A percentile compares a stretch with the other conserved stretches of the same genome.
phyloP scores from a whole-genome alignment of 1,140 invertebrate species.

The Heliconius melpomene region DNA sequence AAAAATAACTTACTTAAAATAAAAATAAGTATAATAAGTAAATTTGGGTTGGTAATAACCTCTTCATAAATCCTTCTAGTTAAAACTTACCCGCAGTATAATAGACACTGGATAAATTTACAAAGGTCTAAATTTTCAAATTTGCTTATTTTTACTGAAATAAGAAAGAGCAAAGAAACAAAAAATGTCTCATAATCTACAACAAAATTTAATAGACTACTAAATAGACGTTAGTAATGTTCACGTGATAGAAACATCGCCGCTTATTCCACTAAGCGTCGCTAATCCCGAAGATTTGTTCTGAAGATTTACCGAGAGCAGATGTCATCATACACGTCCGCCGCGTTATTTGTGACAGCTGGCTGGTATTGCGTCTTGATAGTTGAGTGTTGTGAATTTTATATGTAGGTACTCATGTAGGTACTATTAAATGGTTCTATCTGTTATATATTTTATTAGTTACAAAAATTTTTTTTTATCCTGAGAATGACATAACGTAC shows the following conservation, averaged over 20 bases:
- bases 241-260: slow-evolving; percentile 2
- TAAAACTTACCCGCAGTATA: too few species aligned
- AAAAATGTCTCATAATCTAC: neutral
- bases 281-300: slow-evolving; percentile 10
- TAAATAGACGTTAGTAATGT: slow-evolving; percentile 13
- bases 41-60: too few species aligned
- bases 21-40: too few species aligned
- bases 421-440: neutral
- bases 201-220: neutral
- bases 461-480: too few species aligned
- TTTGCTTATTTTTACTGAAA: neutral
- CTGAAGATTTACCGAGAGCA: slow-evolving; percentile 11
- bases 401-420: neutral
- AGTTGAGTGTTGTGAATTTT: neutral
- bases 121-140: too few species aligned
- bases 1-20: too few species aligned
- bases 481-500: too few species aligned
- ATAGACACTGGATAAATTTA: too few species aligned
- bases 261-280: neutral
- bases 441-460: neutral
- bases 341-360: slow-evolving; percentile 13
- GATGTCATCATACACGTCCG: slow-evolving; percentile 8
- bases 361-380: slow-evolving; percentile 2
- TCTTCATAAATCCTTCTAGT: too few species aligned
- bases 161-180: neutral